Conservation (phyloP, 2,888 invertebrate species). For the Dugesia japonica region DNA sequence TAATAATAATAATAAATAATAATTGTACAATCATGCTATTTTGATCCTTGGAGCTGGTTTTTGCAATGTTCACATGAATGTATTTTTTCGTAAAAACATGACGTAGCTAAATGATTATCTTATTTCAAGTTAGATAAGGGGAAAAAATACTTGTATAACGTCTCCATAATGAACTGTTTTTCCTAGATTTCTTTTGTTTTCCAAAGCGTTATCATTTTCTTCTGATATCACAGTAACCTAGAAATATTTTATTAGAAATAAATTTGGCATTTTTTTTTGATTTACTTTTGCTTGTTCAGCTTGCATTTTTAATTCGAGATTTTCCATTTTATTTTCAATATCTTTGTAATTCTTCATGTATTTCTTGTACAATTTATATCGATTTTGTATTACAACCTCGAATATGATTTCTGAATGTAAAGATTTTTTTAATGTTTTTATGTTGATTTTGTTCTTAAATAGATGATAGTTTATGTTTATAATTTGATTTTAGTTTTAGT, state of each 20-base stretch:
- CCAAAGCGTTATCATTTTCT: background rate
- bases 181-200: conserved; percentile 5
- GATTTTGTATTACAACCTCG: conserved; percentile 47
- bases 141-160: background rate
- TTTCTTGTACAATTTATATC: conserved; percentile 48
- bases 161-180: conserved; percentile 23
- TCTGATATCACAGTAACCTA: background rate
- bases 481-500: too few species aligned
- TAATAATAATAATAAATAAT: background rate
- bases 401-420: conserved; percentile 40
- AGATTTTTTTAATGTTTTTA: too few species aligned
- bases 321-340: conserved; percentile 36
- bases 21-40: conserved; percentile 35
- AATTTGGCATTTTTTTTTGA: too few species aligned
- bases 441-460: too few species aligned
- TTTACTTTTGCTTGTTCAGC: conserved; percentile 25
- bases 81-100: conserved; percentile 36
- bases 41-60: conserved; percentile 35
- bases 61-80: conserved; percentile 36
- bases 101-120: conserved; percentile 34
- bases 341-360: conserved; percentile 40
- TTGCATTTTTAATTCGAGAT: conserved; percentile 4
- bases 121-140: background rate
- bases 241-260: too few species aligned
- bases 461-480: too few species aligned